Evolutionary conservation across 2,113 vertebrate species (phyloP), one percentile per base, ranked within the genome.

Genomic region (Rhynchomys soricoides): DNA sequence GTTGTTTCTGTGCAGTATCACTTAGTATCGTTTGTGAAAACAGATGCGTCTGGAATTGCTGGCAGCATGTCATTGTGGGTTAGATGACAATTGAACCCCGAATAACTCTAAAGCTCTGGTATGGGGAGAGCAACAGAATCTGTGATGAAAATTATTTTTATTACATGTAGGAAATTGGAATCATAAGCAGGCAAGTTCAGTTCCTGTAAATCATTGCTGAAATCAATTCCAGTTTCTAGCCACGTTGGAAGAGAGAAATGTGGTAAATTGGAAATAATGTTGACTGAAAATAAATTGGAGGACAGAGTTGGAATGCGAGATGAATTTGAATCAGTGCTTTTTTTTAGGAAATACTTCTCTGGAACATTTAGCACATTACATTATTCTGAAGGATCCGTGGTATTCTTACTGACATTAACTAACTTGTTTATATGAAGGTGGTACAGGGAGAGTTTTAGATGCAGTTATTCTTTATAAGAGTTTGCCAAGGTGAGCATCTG

Each of bases 131-230:
- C 66, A 94, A 71, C 66, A 97, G 92, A 97, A 97, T 93, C 90
- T 97, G 88, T 75, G 86, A 86, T 90, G 81, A 86, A 96, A 97
- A 95, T 96, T 96, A 92, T 95, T 98, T 98, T 98, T 96, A 98
- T 96, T 97, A 94, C 79, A 93, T 97, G 82, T 95, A 93, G 91
- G 66, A 71, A 97, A 29, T 52, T 95, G 74, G 64, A 95, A 64
- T 97, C 95, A 95, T 57, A 64, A 55, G 50, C 94, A 81, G 43
- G 78, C 62, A 83, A 89, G 89, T 91, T 86, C 29, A 64, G 59
- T 37, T 71, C 0, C 94, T 95, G 24, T 97, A 75, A 96, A 88
- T 91, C 92, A 86, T 70, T 89, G 89, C 90, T 97, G 79, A 82
- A 83, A 96, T 82, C 89, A 79, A 96, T 92, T 96, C 77, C 59